Evolutionary conservation across 2,797 vertebrate species (phyloP).

Genomic region (Tenualosa thibaudeaui): DNA sequence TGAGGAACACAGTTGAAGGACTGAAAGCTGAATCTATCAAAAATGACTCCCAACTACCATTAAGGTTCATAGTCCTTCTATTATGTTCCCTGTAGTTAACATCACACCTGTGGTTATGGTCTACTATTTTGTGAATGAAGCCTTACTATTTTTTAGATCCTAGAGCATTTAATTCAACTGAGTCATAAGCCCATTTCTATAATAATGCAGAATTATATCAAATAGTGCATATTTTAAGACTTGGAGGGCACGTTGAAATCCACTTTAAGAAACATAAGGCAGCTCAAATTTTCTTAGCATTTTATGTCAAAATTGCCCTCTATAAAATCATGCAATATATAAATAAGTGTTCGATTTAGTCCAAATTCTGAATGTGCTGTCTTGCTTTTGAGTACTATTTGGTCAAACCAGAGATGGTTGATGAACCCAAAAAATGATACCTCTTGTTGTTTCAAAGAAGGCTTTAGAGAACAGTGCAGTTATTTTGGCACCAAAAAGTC

Average conservation of each 20-base stretch:
- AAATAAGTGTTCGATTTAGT: background rate
- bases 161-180: background rate
- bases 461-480: slow-evolving; percentile 9
- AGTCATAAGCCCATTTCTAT: background rate
- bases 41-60: background rate
- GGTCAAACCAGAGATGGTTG: background rate
- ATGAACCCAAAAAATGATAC: background rate
- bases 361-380: background rate
- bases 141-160: slow-evolving; percentile 10
- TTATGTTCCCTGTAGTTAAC: background rate
- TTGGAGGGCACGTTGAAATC: background rate
- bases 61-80: background rate
- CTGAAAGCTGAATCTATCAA: background rate
- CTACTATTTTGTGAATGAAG: slow-evolving; percentile 8
- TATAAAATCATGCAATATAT: slow-evolving; percentile 16
- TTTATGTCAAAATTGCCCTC: slow-evolving; percentile 5
- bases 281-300: slow-evolving; percentile 15
- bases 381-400: background rate
- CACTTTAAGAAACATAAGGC: background rate
- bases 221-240: background rate
- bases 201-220: background rate
- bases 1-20: background rate
- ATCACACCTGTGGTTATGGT: background rate
- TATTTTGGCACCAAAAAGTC: background rate
- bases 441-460: slow-evolving; percentile 12